phyloP scores from a whole-genome alignment of 2,113 vertebrate genomes.

The Toxotes chatareus region DNA sequence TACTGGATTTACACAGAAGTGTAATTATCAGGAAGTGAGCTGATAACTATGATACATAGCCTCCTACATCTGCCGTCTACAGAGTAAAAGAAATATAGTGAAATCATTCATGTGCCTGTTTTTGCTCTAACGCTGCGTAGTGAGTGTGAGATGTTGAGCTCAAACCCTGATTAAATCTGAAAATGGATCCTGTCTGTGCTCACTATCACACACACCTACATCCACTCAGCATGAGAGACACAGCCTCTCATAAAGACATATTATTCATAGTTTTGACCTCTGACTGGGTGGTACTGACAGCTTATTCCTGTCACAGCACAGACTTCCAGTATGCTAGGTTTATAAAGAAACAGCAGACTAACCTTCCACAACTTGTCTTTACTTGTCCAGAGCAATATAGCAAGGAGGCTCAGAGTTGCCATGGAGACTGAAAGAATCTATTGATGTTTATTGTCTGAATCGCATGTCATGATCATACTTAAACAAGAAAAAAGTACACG shows the following conservation, averaged over 20 bases:
- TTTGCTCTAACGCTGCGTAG: constrained; percentile 12
- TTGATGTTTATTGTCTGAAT: constrained; percentile 19
- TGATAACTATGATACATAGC: not conserved
- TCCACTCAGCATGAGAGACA: constrained; percentile 44
- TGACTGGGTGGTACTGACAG: not conserved
- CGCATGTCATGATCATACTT: not conserved
- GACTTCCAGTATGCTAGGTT: not conserved
- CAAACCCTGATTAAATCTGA: constrained; percentile 32
- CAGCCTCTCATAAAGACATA: constrained; percentile 28
- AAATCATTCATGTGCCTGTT: constrained; percentile 15
- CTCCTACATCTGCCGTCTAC: not conserved
- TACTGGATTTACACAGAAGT: constrained; percentile 20
- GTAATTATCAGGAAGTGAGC: not conserved
- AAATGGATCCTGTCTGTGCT: constrained; percentile 35
- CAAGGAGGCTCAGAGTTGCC: constrained; percentile 44
- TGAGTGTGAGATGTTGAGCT: constrained; percentile 25
- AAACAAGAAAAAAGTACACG: constrained; percentile 6
- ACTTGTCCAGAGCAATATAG: constrained; percentile 25
- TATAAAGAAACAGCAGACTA: constrained; percentile 2
- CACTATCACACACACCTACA: constrained; percentile 60
- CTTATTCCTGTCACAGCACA: not conserved
- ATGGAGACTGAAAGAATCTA: constrained; percentile 58
- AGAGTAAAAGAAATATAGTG: not conserved
- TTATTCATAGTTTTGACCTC: constrained; percentile 29
- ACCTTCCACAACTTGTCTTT: constrained; percentile 28